Evolutionary conservation across 2,888 invertebrate species (phyloP), one percentile per base, ranked within the genome.

Genomic region (Hermodice carunculata): DNA sequence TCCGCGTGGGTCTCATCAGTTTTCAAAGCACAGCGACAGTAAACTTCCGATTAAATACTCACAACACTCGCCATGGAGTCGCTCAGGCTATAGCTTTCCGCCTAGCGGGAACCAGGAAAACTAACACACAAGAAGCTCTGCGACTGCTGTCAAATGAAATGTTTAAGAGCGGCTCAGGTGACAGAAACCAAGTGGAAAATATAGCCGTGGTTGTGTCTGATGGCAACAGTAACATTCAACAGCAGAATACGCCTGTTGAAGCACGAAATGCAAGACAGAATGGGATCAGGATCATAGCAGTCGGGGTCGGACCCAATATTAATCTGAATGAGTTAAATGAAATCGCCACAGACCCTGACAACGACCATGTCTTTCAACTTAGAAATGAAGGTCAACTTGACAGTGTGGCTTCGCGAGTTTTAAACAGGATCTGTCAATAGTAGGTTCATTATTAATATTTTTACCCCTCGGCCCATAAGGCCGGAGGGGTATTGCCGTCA

Each of bases 41-140:
- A n/a, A n/a, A n/a, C n/a, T n/a, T n/a, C n/a, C n/a, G n/a, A n/a
- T n/a, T n/a, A n/a, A n/a, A n/a, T n/a, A n/a, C n/a, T n/a, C n/a
- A n/a, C n/a, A n/a, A n/a, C n/a, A n/a, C n/a, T n/a, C n/a, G n/a
- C n/a, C n/a, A n/a, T n/a, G n/a, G n/a, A n/a, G n/a, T n/a, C n/a
- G n/a, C n/a, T n/a, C n/a, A n/a, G n/a, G n/a, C n/a, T n/a, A n/a
- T n/a, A n/a, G n/a, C n/a, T n/a, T n/a, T n/a, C n/a, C n/a, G n/a
- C n/a, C n/a, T n/a, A n/a, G n/a, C n/a, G n/a, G n/a, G n/a, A n/a
- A n/a, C n/a, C n/a, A n/a, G n/a, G n/a, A n/a, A n/a, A n/a, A 70
- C 70, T 22, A 67, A 67, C 62, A 70, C 70, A 5, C 67, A 67
- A 57, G 67, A 52, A 14, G 70, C 61, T 11, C 46, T 70, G 11